These are phyloP conservation scores for Porites cylindrica DNA, from an alignment of 92 coral and sea anemone species.

Conservation along the genomic window DNA sequence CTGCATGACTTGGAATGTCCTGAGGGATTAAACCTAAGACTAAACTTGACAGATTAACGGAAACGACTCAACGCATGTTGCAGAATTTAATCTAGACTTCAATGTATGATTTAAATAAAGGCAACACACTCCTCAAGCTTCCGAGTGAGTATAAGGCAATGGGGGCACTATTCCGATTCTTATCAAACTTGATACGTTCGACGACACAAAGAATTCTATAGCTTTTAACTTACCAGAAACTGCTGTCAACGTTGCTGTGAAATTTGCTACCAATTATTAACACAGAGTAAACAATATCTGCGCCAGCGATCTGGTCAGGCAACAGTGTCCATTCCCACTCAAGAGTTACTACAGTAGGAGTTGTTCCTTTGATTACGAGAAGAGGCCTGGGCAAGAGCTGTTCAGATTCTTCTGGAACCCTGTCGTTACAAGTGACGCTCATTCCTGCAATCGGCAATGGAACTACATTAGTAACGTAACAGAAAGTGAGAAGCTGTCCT, in stretches of 20 bases:
- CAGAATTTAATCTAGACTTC: background rate
- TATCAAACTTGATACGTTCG: background rate
- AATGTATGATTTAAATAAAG: too few relatives aligned
- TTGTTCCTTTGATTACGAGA: constrained; percentile 75
- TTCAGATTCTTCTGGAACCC: background rate
- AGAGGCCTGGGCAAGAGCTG: constrained; percentile 51
- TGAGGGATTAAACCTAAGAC: background rate
- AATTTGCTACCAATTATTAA: constrained; percentile 75
- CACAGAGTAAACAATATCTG: constrained; percentile 51
- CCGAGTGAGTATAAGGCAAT: background rate
- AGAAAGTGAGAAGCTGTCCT: background rate
- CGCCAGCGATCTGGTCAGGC: constrained; percentile 35
- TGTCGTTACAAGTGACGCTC: background rate
- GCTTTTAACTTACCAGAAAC: constrained; percentile 40
- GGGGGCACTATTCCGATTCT: background rate
- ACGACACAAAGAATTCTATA: background rate
- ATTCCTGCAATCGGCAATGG: background rate
- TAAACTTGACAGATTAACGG: background rate
- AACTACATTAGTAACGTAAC: too few relatives aligned
- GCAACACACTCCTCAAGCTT: background rate
- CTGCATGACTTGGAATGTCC: background rate
- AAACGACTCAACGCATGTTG: background rate
- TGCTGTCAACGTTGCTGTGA: constrained; percentile 63
- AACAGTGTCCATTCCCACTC: constrained; percentile 78
- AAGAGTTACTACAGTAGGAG: constrained; percentile 61